Evolutionary conservation across 2,797 vertebrate genomes (phyloP).

Genomic region (Rhynchonycteris naso): DNA sequence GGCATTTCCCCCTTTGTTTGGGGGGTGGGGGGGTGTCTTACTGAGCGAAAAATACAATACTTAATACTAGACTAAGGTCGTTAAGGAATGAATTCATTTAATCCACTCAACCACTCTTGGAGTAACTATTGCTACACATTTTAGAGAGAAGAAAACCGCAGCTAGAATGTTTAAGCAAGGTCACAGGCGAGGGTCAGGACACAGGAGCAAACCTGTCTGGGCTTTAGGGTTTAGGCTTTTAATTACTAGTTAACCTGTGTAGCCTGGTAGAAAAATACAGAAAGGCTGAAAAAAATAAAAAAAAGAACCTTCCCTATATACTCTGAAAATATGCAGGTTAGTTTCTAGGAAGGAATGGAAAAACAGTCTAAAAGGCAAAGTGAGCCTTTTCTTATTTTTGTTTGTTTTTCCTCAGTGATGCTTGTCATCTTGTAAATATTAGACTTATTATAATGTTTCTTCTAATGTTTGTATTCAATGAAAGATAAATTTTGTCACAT

Average conservation of each 20-base stretch:
- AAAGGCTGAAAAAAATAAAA: background rate
- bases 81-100: background rate
- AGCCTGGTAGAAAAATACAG: background rate
- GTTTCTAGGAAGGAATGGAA: background rate
- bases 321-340: background rate
- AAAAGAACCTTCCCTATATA: background rate
- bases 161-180: background rate
- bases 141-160: background rate
- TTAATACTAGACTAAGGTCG: background rate
- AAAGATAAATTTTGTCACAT: background rate
- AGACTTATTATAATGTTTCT: background rate
- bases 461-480: background rate
- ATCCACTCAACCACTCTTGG: background rate
- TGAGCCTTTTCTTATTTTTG: background rate
- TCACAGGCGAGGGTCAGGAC: background rate
- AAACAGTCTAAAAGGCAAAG: background rate
- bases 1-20: no score
- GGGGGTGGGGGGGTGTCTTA: no score
- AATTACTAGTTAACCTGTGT: background rate
- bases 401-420: background rate
- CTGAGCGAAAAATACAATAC: no score
- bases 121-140: background rate
- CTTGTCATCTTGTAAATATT: background rate
- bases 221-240: background rate
- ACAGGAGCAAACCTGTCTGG: background rate